Conservation (phyloP, 2,113 vertebrate species). For the Lates calcarifer region DNA sequence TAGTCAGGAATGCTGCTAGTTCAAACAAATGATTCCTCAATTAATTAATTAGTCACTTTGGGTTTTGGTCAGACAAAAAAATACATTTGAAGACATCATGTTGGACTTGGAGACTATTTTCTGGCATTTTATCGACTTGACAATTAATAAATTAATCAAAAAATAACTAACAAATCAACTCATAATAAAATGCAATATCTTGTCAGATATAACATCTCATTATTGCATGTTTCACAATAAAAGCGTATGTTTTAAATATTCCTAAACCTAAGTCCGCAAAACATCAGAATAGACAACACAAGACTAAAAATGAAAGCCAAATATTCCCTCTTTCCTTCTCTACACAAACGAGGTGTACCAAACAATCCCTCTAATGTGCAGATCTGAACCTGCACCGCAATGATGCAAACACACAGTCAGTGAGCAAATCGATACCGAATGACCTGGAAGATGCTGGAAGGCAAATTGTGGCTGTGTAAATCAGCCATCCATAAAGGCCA, state of each 20-base stretch:
- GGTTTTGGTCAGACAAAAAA: too few relatives aligned
- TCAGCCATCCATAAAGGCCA: slow-evolving; percentile 69
- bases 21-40: too few relatives aligned
- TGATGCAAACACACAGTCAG: slow-evolving; percentile 41
- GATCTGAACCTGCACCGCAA: neutral
- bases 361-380: neutral
- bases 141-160: neutral
- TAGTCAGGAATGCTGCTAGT: too few relatives aligned
- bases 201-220: neutral
- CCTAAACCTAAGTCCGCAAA: too few relatives aligned
- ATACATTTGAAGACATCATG: neutral
- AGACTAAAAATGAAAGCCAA: neutral
- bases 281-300: neutral
- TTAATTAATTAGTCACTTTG: too few relatives aligned
- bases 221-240: neutral
- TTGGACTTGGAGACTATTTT: neutral
- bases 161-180: neutral
- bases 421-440: slow-evolving; percentile 65
- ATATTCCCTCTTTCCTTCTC: neutral
- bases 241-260: neutral
- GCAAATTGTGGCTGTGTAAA: slow-evolving; percentile 39
- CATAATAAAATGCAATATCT: too few relatives aligned
- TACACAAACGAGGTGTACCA: neutral
- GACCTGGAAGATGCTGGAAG: slow-evolving; percentile 66
- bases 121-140: neutral